Evolutionary conservation across 2,113 vertebrate genomes (phyloP).

Genomic region (Trachemys scripta): DNA sequence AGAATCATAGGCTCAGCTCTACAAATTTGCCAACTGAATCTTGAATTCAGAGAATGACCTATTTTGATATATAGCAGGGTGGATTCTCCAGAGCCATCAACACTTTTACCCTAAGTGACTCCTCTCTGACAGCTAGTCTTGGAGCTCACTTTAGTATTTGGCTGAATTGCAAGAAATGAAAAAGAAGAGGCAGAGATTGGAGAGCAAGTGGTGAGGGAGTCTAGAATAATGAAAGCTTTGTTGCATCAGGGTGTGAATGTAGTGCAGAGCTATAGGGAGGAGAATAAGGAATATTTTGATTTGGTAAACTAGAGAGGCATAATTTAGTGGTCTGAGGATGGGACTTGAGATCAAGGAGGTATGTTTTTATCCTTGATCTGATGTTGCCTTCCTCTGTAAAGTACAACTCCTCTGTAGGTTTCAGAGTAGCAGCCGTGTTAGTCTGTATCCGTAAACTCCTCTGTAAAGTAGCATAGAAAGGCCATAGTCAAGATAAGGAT

Average conservation of each 20-base stretch:
- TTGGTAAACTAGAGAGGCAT: background rate
- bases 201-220: slow-evolving; percentile 4
- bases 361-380: background rate
- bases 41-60: background rate
- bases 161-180: slow-evolving; percentile 45
- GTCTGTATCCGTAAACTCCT: too few species aligned
- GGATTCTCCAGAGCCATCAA: slow-evolving; percentile 27
- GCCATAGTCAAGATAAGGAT: background rate
- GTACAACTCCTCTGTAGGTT: background rate
- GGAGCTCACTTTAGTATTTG: slow-evolving; percentile 35
- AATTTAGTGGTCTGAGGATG: background rate
- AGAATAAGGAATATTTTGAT: background rate
- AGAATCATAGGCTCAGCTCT: background rate
- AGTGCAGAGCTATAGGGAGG: background rate
- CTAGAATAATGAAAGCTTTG: background rate
- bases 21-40: background rate
- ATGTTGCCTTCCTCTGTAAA: background rate
- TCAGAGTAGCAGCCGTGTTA: too few species aligned
- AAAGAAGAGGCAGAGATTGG: background rate
- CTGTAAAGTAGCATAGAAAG: accelerated
- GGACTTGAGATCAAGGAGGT: background rate
- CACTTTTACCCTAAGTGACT: background rate
- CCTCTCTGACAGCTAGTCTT: background rate
- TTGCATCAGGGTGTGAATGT: background rate
- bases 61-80: slow-evolving; percentile 42